Conservation (phyloP, 2,113 vertebrate genomes). For the Calidris pugnax region DNA sequence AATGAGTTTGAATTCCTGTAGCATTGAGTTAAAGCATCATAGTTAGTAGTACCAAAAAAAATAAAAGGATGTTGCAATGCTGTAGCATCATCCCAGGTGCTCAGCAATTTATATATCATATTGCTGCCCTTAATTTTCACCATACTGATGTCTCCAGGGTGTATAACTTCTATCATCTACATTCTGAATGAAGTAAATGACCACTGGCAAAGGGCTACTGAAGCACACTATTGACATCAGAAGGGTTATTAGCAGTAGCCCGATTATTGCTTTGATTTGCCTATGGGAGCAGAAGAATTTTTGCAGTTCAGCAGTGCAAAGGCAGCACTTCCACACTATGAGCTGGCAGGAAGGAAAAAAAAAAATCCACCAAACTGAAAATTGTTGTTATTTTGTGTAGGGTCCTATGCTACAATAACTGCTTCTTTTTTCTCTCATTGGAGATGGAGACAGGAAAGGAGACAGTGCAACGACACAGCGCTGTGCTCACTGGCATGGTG, state of each 20-base stretch:
- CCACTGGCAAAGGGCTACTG: background rate
- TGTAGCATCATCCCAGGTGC: background rate
- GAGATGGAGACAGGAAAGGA: background rate
- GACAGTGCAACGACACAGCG: background rate
- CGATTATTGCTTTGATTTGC: background rate
- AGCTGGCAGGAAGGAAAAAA: background rate
- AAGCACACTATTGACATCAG: background rate
- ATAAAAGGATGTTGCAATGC: background rate
- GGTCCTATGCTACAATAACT: background rate
- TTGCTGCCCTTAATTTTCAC: background rate
- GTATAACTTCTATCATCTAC: background rate
- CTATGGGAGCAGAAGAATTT: background rate
- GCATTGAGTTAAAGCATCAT: background rate
- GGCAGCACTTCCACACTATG: background rate
- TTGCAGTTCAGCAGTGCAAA: background rate
- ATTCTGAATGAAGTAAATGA: background rate
- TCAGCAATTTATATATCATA: background rate
- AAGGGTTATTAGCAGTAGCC: background rate
- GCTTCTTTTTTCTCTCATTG: background rate
- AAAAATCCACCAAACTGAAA: background rate
- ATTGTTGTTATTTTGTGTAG: background rate
- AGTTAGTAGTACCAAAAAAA: background rate
- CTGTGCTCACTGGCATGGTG: fast-evolving
- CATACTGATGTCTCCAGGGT: background rate
- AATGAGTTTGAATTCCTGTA: background rate